Evolutionary conservation across 2,797 vertebrate genomes (phyloP).

Genomic region (Aplochiton taeniatus): DNA sequence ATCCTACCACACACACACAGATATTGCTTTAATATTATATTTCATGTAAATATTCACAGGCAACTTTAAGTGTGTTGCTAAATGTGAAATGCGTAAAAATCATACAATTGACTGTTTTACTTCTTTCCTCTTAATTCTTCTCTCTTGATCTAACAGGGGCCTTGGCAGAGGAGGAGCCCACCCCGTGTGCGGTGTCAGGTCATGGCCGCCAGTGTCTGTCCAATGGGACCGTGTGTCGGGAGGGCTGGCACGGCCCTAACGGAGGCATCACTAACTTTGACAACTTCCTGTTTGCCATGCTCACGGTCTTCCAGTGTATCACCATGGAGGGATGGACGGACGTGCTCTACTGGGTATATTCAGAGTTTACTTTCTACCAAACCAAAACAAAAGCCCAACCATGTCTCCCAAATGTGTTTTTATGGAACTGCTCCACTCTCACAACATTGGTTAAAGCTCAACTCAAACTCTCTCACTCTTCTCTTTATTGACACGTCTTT

Average conservation of each 20-base stretch:
- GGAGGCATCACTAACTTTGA: conserved; percentile 99
- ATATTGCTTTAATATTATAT: no score
- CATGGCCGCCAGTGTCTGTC: conserved; percentile 88
- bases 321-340: conserved; percentile 99
- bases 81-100: no score
- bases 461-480: conserved; percentile 7
- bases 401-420: no score
- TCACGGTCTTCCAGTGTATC: conserved; percentile 98
- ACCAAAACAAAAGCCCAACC: no score
- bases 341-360: conserved; percentile 95
- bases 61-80: no score
- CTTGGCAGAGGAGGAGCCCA: conserved; percentile 89
- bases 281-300: conserved; percentile 98
- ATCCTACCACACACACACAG: no score
- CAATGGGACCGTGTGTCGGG: conserved; percentile 88
- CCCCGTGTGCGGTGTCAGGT: conserved; percentile 92
- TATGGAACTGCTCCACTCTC: no score
- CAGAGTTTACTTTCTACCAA: neutral
- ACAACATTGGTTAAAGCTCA: neutral
- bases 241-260: conserved; percentile 95
- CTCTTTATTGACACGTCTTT: conserved; percentile 6
- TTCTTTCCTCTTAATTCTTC: neutral
- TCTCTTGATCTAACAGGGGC: conserved; percentile 71
- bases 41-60: no score
- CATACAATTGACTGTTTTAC: no score